phyloP scores from a whole-genome alignment of 1,140 invertebrate genomes.

The Drosophila gunungcola region DNA sequence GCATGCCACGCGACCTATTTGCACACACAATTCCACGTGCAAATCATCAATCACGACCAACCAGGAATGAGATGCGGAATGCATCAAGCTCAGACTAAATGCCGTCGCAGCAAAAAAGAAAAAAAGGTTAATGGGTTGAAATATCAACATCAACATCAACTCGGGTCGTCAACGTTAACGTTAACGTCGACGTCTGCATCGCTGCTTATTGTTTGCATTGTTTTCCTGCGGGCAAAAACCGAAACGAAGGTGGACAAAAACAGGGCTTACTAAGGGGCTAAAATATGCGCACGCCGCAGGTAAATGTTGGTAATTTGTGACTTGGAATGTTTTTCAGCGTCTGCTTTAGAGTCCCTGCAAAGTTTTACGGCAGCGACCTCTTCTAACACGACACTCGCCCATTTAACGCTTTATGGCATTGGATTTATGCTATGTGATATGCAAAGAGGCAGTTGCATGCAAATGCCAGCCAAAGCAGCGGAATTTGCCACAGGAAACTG shows the following conservation, averaged over 20 bases:
- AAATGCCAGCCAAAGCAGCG: slow-evolving; percentile 33
- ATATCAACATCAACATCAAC: slow-evolving; percentile 73
- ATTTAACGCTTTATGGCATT: slow-evolving; percentile 60
- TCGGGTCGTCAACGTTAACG: slow-evolving; percentile 43
- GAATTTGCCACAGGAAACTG: slow-evolving; percentile 66
- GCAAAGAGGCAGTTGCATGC: slow-evolving; percentile 58
- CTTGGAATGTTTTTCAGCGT: slow-evolving; percentile 56
- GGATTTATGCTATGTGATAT: slow-evolving; percentile 63
- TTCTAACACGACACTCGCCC: slow-evolving; percentile 57
- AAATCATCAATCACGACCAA: slow-evolving; percentile 72
- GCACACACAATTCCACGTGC: slow-evolving; percentile 15
- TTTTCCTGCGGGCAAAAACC: slow-evolving; percentile 49
- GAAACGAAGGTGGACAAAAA: slow-evolving; percentile 39
- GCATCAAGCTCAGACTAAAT: slow-evolving; percentile 38
- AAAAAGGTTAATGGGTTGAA: slow-evolving; percentile 78
- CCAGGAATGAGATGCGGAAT: slow-evolving; percentile 50
- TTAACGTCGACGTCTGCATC: slow-evolving; percentile 51
- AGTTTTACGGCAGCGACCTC: slow-evolving; percentile 36
- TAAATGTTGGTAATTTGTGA: slow-evolving; percentile 78
- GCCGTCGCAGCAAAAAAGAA: slow-evolving; percentile 49
- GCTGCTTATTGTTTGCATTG: slow-evolving; percentile 63
- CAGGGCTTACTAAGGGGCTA: slow-evolving; percentile 36
- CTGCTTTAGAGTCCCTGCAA: slow-evolving; percentile 27
- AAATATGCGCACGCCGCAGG: slow-evolving; percentile 73
- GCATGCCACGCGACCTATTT: slow-evolving; percentile 59